Evolutionary conservation across 2,888 invertebrate species (phyloP).

Genomic region (Xanthorhoe designata): DNA sequence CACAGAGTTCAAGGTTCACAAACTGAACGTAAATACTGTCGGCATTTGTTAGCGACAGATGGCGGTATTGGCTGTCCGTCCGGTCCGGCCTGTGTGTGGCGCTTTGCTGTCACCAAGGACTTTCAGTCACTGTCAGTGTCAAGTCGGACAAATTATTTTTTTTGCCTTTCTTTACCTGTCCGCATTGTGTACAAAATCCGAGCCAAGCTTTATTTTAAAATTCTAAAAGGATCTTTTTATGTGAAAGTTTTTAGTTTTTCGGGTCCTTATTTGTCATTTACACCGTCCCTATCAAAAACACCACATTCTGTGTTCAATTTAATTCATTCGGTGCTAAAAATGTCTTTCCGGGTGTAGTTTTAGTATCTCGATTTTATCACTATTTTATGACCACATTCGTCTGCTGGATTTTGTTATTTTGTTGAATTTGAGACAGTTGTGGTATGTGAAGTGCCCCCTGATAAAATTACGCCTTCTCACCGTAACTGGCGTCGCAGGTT

Average conservation of each 20-base stretch:
- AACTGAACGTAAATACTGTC: constrained; percentile 32
- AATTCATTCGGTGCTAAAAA: constrained; percentile 70
- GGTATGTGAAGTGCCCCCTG: constrained; percentile 51
- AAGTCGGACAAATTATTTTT: constrained; percentile 31
- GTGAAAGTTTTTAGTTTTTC: constrained; percentile 59
- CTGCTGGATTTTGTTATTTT: constrained; percentile 50
- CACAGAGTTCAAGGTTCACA: constrained; percentile 25
- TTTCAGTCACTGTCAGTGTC: constrained; percentile 49
- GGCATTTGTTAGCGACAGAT: constrained; percentile 58
- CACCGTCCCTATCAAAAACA: constrained; percentile 62
- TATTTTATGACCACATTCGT: constrained; percentile 58
- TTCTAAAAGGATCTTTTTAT: constrained; percentile 68
- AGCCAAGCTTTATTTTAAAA: constrained; percentile 79
- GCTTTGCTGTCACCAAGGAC: constrained; percentile 35
- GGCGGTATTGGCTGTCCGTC: constrained; percentile 57
- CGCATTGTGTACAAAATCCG: constrained; percentile 71
- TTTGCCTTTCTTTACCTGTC: constrained; percentile 1
- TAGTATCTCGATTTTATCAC: constrained; percentile 62
- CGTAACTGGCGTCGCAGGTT: constrained; percentile 50
- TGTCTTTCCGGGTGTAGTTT: constrained; percentile 69
- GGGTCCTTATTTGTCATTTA: constrained; percentile 54
- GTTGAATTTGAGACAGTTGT: constrained; percentile 50
- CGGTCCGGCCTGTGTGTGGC: background rate
- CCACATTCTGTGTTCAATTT: constrained; percentile 63
- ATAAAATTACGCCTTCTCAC: constrained; percentile 49